Evolutionary conservation across 2,888 invertebrate genomes (phyloP).

Genomic region (Drosophila merina): DNA sequence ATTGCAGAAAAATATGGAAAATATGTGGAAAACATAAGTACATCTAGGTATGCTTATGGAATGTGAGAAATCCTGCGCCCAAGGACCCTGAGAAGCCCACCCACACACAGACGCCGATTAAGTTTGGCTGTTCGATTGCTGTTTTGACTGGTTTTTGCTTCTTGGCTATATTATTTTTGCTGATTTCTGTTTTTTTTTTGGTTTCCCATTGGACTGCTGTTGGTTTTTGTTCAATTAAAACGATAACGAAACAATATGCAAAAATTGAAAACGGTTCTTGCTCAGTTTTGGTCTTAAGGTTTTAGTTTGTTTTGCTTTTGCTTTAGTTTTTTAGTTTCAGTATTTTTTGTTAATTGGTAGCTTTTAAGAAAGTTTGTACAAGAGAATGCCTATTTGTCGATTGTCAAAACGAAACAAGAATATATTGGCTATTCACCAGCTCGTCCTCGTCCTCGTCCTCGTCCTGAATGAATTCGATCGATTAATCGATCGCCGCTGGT

Average conservation of each 20-base stretch:
- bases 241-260: conserved; percentile 36
- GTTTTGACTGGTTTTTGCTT: conserved; percentile 22
- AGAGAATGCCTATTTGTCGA: conserved; percentile 84
- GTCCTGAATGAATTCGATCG: background rate
- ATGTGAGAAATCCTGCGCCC: conserved; percentile 12
- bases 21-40: conserved; percentile 27
- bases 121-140: conserved; percentile 33
- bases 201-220: conserved; percentile 22
- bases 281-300: conserved; percentile 58
- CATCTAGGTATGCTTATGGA: conserved; percentile 27
- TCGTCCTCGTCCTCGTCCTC: background rate
- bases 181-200: conserved; percentile 18
- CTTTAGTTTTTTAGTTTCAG: conserved; percentile 12
- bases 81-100: background rate
- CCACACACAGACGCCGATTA: conserved; percentile 21
- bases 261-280: conserved; percentile 41
- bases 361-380: conserved; percentile 78
- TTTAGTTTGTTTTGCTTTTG: conserved; percentile 37
- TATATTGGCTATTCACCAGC: conserved; percentile 29
- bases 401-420: conserved; percentile 84
- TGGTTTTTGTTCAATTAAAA: conserved; percentile 24
- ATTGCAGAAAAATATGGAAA: background rate
- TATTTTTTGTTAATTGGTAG: conserved; percentile 44
- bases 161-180: conserved; percentile 19
- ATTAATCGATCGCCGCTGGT: background rate